These are phyloP conservation scores for Aporrectodea caliginosa DNA, from an alignment of 1,140 invertebrate species.

Conservation along the genomic window DNA sequence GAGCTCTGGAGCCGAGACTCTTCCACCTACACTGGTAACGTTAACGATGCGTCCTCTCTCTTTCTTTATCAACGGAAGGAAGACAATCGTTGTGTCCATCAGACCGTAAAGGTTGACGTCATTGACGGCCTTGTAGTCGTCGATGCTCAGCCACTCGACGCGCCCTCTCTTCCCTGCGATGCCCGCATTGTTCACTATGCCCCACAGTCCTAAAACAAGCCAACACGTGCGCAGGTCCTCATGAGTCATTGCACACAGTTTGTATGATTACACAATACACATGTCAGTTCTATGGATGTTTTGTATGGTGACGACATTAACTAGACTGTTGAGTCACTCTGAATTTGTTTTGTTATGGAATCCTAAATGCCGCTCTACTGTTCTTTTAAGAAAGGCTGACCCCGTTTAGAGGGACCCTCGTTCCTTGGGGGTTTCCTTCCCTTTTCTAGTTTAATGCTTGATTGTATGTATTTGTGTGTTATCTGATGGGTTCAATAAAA, in stretches of 20 bases:
- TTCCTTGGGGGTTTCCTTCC: too few relatives aligned
- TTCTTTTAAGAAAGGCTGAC: too few relatives aligned
- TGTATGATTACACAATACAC: too few relatives aligned
- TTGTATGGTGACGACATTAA: too few relatives aligned
- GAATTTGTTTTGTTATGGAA: too few relatives aligned
- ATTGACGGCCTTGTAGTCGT: not conserved
- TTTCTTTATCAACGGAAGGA: conserved; percentile 8
- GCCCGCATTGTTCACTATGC: conserved; percentile 40
- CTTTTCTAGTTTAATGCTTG: too few relatives aligned
- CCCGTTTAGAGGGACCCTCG: too few relatives aligned
- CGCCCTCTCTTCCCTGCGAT: conserved; percentile 14
- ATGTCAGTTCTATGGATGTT: too few relatives aligned
- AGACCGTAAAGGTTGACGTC: conserved; percentile 1
- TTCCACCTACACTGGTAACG: not conserved
- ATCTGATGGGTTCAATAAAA: too few relatives aligned
- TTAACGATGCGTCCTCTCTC: conserved; percentile 4
- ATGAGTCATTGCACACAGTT: not conserved
- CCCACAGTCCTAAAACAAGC: conserved; percentile 31
- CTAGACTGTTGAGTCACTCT: too few relatives aligned
- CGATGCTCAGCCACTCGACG: not conserved
- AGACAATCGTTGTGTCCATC: conserved; percentile 1
- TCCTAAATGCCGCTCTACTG: too few relatives aligned
- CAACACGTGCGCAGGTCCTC: not conserved
- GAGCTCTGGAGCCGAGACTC: not conserved
- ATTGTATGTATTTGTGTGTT: too few relatives aligned